Conservation (phyloP, 2,113 vertebrate genomes). For the Nothobranchius kuhntae region DNA sequence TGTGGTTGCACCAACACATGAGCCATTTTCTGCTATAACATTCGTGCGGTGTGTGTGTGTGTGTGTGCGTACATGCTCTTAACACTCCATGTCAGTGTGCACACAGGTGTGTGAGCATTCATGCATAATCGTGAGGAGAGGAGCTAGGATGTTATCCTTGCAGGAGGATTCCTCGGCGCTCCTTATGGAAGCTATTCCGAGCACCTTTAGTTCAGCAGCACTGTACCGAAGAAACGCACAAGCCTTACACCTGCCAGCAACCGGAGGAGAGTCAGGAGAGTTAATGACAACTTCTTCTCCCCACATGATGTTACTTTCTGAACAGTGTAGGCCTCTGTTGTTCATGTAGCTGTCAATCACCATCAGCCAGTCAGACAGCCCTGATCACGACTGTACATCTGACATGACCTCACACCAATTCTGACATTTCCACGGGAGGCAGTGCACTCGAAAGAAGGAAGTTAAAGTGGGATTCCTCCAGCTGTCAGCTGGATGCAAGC, state of each 20-base stretch:
- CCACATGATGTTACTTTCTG: slow-evolving; percentile 16
- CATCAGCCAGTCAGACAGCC: slow-evolving; percentile 11
- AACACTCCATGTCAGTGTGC: neutral
- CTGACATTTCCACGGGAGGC: slow-evolving; percentile 11
- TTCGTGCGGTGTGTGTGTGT: slow-evolving; percentile 18
- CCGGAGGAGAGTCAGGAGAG: slow-evolving; percentile 40
- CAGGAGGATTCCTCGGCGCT: slow-evolving; percentile 41
- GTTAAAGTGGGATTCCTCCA: neutral
- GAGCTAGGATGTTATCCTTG: slow-evolving; percentile 50
- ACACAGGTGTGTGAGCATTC: slow-evolving; percentile 9
- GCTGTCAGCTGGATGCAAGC: neutral
- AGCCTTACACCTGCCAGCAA: slow-evolving; percentile 33
- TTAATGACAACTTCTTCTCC: slow-evolving; percentile 25
- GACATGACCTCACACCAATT: slow-evolving; percentile 10
- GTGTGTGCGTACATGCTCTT: slow-evolving; percentile 1
- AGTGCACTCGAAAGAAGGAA: neutral
- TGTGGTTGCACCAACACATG: slow-evolving; percentile 21
- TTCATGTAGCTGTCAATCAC: slow-evolving; percentile 30
- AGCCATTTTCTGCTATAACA: slow-evolving; percentile 41
- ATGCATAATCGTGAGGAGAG: slow-evolving; percentile 8
- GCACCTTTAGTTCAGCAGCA: slow-evolving; percentile 53
- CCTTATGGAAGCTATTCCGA: slow-evolving; percentile 11
- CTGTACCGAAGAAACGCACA: slow-evolving; percentile 33
- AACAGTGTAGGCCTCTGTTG: neutral
- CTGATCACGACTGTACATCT: slow-evolving; percentile 17